These are phyloP conservation scores for Thera obeliscata DNA, from an alignment of 2,888 invertebrate species.

Conservation along the genomic window DNA sequence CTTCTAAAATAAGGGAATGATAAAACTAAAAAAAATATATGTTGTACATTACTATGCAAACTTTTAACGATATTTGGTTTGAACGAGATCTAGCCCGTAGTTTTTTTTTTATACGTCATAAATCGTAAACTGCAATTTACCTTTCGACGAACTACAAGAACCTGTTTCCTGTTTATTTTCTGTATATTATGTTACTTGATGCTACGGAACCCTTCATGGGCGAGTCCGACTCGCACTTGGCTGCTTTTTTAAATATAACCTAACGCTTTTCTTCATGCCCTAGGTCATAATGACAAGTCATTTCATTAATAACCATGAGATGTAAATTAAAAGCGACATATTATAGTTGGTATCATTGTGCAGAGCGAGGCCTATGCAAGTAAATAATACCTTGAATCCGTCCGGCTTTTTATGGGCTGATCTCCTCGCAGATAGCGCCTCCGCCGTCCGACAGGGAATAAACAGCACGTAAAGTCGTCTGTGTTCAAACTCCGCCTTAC, in stretches of 20 bases:
- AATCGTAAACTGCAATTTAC: too few relatives aligned
- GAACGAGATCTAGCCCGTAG: too few relatives aligned
- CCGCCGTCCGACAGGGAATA: constrained; percentile 58
- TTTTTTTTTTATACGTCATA: too few relatives aligned
- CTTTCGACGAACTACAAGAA: too few relatives aligned
- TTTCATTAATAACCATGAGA: constrained; percentile 51
- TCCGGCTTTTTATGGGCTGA: constrained; percentile 65
- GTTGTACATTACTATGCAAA: too few relatives aligned
- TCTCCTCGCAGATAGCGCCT: constrained; percentile 60
- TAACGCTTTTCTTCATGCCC: constrained; percentile 9
- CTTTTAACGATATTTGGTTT: too few relatives aligned
- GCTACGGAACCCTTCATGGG: too few relatives aligned
- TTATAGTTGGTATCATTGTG: constrained; percentile 61
- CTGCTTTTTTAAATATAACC: constrained; percentile 1
- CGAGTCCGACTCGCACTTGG: too few relatives aligned
- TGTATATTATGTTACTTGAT: too few relatives aligned
- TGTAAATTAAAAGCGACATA: constrained; percentile 65
- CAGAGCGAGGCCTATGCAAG: constrained; percentile 58
- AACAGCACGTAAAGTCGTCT: constrained; percentile 68
- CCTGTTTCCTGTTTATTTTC: too few relatives aligned
- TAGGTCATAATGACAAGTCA: constrained; percentile 5
- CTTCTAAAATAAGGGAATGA: too few relatives aligned
- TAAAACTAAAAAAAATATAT: too few relatives aligned
- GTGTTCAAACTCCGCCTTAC: constrained; percentile 46
- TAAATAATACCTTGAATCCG: constrained; percentile 67